Conservation (phyloP, 2,888 invertebrate genomes). For the Habrosyne pyritoides region DNA sequence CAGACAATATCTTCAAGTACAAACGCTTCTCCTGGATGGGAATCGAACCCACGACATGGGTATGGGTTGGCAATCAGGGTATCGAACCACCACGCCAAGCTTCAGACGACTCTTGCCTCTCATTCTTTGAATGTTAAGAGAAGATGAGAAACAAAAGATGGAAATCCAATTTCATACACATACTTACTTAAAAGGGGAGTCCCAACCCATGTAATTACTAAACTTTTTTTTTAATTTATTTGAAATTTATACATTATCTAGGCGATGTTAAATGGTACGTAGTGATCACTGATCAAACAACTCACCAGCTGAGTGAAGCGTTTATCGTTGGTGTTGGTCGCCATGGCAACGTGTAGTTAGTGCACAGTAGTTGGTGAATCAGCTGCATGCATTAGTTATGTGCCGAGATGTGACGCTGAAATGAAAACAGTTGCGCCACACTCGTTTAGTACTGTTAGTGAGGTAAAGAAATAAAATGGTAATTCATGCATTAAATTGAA, state of each 20-base stretch:
- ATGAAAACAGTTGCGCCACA: constrained; percentile 57
- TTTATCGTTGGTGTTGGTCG: constrained; percentile 74
- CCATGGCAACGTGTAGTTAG: constrained; percentile 67
- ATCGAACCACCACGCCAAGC: too few relatives aligned
- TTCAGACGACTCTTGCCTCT: too few relatives aligned
- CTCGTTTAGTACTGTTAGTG: constrained; percentile 58
- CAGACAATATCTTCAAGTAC: too few relatives aligned
- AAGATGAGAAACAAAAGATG: too few relatives aligned
- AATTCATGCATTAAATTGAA: background rate
- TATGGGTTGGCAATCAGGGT: too few relatives aligned
- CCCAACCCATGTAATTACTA: too few relatives aligned
- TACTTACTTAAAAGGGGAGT: too few relatives aligned
- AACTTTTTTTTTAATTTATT: too few relatives aligned
- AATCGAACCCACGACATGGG: too few relatives aligned
- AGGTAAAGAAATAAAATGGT: background rate
- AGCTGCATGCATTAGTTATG: constrained; percentile 78
- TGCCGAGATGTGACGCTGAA: constrained; percentile 63
- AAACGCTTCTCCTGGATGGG: too few relatives aligned
- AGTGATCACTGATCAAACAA: constrained; percentile 23
- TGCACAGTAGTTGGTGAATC: constrained; percentile 47
- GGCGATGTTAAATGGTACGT: background rate
- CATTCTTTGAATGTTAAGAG: too few relatives aligned
- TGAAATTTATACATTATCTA: background rate
- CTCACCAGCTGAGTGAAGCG: constrained; percentile 84
- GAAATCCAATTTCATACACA: too few relatives aligned